Percentiles rank a stretch among this genome's conserved stretches.
Conservation (phyloP, 2,797 vertebrate genomes). For the Perodicticus potto region DNA sequence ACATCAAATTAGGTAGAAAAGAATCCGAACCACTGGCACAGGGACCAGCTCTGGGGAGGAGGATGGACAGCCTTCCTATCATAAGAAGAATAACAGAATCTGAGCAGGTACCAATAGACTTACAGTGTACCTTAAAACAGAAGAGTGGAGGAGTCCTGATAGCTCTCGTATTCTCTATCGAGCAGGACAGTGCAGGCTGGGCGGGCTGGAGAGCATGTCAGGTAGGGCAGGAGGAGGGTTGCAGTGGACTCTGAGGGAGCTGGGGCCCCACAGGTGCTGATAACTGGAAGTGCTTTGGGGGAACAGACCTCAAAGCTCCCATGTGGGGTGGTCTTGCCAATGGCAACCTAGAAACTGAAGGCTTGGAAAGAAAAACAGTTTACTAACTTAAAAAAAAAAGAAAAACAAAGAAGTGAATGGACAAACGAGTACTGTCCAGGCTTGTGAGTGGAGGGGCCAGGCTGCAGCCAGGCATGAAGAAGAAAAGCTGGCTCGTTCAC, state of each 20-base stretch:
- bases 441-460: background rate
- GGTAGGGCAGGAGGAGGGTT: no score
- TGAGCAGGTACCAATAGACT: accelerated
- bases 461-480: accelerated
- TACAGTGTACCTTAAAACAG: no score
- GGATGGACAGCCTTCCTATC: background rate
- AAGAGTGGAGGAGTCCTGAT: no score
- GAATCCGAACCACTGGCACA: background rate
- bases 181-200: no score
- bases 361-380: background rate
- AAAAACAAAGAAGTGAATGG: background rate
- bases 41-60: background rate
- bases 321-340: accelerated
- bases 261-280: no score
- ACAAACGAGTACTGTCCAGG: no score
- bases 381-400: background rate
- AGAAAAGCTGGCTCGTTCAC: accelerated
- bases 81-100: background rate
- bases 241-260: background rate
- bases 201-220: accelerated
- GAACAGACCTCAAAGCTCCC: background rate
- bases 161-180: background rate
- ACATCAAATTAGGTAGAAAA: background rate
- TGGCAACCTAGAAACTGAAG: background rate
- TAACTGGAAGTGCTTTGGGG: no score